Evolutionary conservation across 2,888 invertebrate species (phyloP), one percentile per base, ranked within the genome.

Genomic region (Drosophila parthenogenetica): DNA sequence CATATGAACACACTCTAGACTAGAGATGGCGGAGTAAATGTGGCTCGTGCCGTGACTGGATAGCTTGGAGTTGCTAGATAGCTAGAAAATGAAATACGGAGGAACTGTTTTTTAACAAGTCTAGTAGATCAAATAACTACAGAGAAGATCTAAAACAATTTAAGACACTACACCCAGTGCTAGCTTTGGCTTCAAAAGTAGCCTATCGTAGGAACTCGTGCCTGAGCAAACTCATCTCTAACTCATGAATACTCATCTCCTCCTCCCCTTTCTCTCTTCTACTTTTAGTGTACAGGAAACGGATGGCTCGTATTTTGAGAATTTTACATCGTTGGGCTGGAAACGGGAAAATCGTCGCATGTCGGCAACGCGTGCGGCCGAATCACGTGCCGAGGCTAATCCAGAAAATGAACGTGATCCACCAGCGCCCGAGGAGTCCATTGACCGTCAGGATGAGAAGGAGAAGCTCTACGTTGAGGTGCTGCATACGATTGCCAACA

Each of bases 401-500:
- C 95, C 92, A 39, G 92, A 92, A 76, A 91, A 90, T 67, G 92
- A 92, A 89, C 90, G 91, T 81, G 92, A 92, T 81, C 90, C 91
- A 62, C 91, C 90, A 57, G 82, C 79, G 45, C 73, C 87, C 50
- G 92, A 92, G 73, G 92, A 92, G 81, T 87, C 90, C 65, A 85
- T 92, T 59, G 92, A 92, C 69, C 90, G 90, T 10, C 90, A 91
- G 60, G 92, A 92, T 29, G 91, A 92, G 92, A 93, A 94, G 91
- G 96, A 97, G 90, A 94, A 95, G 87, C 93, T 97, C 69, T 97
- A 97, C 91, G 94, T 96, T 63, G 97, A 99, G 93, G 98, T 98
- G 72, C 93, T 99, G 82, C 98, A 98, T 93, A 99, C 98, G 75
- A 98, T 99, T 83, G 96, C 97, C 75, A 98, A 99, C 92, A 97